Evolutionary conservation across 92 coral and sea anemone species (phyloP).

Genomic region (Siderastrea radians): DNA sequence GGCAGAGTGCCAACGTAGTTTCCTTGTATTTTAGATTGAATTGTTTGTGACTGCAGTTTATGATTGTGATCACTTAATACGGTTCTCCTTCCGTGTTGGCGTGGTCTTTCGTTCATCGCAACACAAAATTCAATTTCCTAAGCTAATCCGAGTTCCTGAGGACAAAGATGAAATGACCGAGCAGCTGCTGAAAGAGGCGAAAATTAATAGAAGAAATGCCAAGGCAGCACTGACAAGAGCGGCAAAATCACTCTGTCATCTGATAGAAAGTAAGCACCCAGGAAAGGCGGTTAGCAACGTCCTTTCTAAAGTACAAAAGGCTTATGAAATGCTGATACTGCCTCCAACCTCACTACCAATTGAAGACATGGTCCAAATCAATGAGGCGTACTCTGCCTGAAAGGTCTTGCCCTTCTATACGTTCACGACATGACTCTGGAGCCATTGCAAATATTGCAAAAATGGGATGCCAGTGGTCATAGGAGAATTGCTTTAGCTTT

Average conservation of each 20-base stretch:
- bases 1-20: conserved; percentile 14
- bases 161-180: not conserved
- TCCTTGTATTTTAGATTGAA: conserved; percentile 21
- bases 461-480: too few species aligned
- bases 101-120: not conserved
- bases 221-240: conserved; percentile 59
- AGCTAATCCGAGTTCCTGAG: not conserved
- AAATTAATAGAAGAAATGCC: conserved; percentile 54
- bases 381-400: too few species aligned
- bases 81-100: conserved; percentile 3
- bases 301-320: conserved; percentile 43
- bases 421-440: too few species aligned
- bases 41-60: not conserved
- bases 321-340: conserved; percentile 37
- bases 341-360: too few species aligned
- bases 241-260: conserved; percentile 20
- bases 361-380: too few species aligned
- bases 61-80: not conserved
- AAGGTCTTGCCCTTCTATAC: too few species aligned
- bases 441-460: too few species aligned
- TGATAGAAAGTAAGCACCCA: conserved; percentile 57
- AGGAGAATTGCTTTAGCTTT: too few species aligned
- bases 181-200: conserved; percentile 39
- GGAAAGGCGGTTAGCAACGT: conserved; percentile 55
- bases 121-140: conserved; percentile 2